phyloP scores from a whole-genome alignment of 2,113 vertebrate genomes.

The Ceratotherium simum region DNA sequence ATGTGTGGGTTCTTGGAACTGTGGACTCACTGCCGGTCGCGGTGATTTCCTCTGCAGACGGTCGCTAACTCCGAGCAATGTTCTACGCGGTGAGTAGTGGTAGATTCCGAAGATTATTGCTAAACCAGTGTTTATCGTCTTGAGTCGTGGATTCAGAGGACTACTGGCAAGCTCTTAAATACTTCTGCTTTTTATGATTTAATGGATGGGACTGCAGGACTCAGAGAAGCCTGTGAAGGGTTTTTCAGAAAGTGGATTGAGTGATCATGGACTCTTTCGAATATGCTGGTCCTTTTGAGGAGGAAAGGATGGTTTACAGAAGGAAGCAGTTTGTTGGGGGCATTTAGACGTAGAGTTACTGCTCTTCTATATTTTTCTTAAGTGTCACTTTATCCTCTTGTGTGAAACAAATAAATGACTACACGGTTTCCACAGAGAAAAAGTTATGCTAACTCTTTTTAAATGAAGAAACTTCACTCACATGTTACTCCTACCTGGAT shows the following conservation, averaged over 20 bases:
- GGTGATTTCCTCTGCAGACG: constrained; percentile 85
- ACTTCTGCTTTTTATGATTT: constrained; percentile 75
- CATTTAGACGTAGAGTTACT: background rate
- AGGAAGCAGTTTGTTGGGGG: constrained; percentile 29
- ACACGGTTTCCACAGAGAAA: constrained; percentile 49
- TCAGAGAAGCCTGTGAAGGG: background rate
- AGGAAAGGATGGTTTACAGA: constrained; percentile 49
- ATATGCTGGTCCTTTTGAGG: constrained; percentile 7
- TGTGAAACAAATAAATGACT: background rate
- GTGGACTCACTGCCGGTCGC: constrained; percentile 76
- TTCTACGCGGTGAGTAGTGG: constrained; percentile 88
- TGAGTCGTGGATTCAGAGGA: constrained; percentile 80
- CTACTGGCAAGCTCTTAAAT: constrained; percentile 71
- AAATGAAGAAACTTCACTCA: background rate
- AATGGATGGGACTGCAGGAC: background rate
- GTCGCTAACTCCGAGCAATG: constrained; percentile 67
- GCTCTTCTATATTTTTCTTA: constrained; percentile 46
- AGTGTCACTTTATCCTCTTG: background rate
- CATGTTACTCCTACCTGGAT: background rate
- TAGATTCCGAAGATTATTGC: constrained; percentile 84
- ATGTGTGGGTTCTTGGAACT: constrained; percentile 84
- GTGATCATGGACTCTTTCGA: constrained; percentile 16
- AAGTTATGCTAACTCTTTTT: constrained; percentile 65
- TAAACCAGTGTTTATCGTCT: constrained; percentile 81
- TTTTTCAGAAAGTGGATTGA: constrained; percentile 12